These are phyloP conservation scores for Kuschelorhynchus macadamiae DNA, from an alignment of 2,888 invertebrate species.

Conservation along the genomic window DNA sequence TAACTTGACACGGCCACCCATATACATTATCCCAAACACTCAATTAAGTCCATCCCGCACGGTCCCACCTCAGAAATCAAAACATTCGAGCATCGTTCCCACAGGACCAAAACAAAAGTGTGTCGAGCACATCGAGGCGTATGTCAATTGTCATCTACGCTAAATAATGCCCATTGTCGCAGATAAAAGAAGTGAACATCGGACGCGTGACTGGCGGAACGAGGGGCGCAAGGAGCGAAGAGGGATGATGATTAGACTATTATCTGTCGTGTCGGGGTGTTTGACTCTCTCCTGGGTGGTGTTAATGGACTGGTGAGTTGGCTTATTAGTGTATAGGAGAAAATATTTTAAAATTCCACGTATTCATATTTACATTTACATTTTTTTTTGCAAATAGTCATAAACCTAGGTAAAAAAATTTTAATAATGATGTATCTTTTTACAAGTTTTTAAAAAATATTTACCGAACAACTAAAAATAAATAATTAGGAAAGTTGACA, in stretches of 20 bases:
- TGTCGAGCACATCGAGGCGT: conserved; percentile 61
- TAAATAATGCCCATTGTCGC: conserved; percentile 66
- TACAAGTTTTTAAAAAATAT: neutral
- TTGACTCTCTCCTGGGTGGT: conserved; percentile 51
- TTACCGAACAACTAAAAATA: neutral
- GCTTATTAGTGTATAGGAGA: conserved; percentile 15
- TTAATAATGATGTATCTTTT: too few relatives aligned
- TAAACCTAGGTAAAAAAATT: too few relatives aligned
- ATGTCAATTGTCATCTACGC: conserved; percentile 67
- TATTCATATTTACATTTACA: too few relatives aligned
- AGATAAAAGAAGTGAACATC: conserved; percentile 68
- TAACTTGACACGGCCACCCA: conserved; percentile 11
- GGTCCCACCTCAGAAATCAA: conserved; percentile 62
- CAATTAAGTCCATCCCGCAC: conserved; percentile 57
- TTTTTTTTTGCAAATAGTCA: too few relatives aligned
- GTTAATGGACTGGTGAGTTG: conserved; percentile 27
- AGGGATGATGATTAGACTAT: conserved; percentile 51
- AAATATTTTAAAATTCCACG: too few relatives aligned
- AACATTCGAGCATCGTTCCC: conserved; percentile 61
- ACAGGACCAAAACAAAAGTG: conserved; percentile 60
- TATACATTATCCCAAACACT: conserved; percentile 51
- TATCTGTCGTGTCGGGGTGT: conserved; percentile 52
- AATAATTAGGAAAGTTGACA: neutral
- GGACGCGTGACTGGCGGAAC: conserved; percentile 59
- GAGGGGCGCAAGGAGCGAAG: conserved; percentile 37